Evolutionary conservation across 2,113 vertebrate species (phyloP), one percentile per base, ranked within the genome.

Genomic region (Vulpes vulpes): DNA sequence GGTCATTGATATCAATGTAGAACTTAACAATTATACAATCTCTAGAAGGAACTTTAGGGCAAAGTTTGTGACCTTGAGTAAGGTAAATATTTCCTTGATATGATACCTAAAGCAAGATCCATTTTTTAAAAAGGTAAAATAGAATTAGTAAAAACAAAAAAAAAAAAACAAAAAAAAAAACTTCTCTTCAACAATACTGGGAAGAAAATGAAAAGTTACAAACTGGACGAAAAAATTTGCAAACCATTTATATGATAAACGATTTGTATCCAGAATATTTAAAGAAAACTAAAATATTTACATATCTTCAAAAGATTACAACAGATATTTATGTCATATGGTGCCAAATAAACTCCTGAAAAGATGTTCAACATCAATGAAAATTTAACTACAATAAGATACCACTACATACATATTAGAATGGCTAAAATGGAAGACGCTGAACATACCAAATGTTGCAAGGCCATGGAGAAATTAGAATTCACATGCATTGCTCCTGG

Each of bases 381-480:
- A 95, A 95, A 96, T 57, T 67, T 64, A 79, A 59, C 27, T 78
- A 57, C n/a, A 82, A 17, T 23, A 76, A 53, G 32, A 88, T 55
- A 12, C 0, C 23, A 10, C 35, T 57, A 27, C 73, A 55, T 55
- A 76, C 4, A 2, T 78, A 5, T 82, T 55, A 76, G 30, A 78
- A 76, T 35, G 12, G 2, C 57, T 76, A 67, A 82, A 78, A 57
- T 35, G 49, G 62, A 69, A 73, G 65, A 32, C 60, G 25, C 8
- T 51, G n/a, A 82, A 23, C 19, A 67, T 57, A 76, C 5, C 9
- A 93, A 91, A 15, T 57, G 22, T 80, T 94, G 19, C 38, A 92
- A 73, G 4, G 11, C 79, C 22, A 22, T 43, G 27, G 20, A 87
- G 17, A 38, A 74, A 80, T 5, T 80, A 49, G 35, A 79, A 85